A percentile compares a stretch with the other conserved stretches of the same genome.
phyloP scores from a whole-genome alignment of 1,140 invertebrate species.

The Panagrolaimus sp. region DNA sequence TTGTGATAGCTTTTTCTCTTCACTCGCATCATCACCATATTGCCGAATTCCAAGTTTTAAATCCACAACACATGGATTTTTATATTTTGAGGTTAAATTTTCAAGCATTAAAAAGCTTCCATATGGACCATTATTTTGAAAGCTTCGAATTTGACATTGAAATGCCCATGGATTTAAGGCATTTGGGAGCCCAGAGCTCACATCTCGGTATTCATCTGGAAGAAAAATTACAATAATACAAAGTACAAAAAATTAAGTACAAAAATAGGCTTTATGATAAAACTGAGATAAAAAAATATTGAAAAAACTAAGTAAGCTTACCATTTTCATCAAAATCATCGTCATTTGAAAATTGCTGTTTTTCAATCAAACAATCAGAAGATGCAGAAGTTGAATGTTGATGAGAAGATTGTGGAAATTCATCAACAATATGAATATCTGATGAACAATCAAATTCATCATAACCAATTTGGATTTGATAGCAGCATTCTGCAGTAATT shows the following conservation, averaged over 20 bases:
- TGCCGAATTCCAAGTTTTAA: background rate
- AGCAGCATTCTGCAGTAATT: constrained; percentile 10
- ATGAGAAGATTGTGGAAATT: no score
- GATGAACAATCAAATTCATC: background rate
- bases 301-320: no score
- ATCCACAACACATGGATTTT: constrained; percentile 6
- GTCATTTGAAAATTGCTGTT: no score
- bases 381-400: no score
- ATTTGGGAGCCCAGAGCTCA: background rate
- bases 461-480: background rate
- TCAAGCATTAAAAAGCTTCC: background rate
- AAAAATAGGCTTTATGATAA: no score
- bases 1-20: background rate
- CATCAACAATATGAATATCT: no score
- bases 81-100: background rate
- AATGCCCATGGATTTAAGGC: constrained; percentile 10
- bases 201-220: background rate
- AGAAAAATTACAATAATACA: no score
- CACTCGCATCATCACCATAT: constrained; percentile 9
- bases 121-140: background rate
- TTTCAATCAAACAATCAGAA: no score
- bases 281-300: no score
- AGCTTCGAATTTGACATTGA: background rate
- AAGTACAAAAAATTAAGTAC: no score
- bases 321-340: no score